Evolutionary conservation across 2,797 vertebrate genomes (phyloP).

Genomic region (Dermochelys coriacea): DNA sequence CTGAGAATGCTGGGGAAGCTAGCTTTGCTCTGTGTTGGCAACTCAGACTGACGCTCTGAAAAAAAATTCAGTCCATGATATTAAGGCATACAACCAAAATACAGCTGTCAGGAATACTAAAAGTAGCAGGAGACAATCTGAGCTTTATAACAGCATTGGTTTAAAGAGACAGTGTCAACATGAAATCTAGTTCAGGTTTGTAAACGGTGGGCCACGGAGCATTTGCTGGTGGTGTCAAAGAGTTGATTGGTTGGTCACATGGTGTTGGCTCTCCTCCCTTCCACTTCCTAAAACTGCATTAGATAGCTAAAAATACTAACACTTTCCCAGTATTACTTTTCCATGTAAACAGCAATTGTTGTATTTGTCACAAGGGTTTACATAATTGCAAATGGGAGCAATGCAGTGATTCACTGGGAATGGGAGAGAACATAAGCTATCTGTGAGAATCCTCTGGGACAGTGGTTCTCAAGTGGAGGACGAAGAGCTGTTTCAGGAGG

Average conservation of each 20-base stretch:
- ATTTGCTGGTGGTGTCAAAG: not conserved
- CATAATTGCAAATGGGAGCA: not conserved
- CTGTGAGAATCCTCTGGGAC: not conserved
- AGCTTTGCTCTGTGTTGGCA: slow-evolving; percentile 98
- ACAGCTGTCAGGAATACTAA: slow-evolving; percentile 39
- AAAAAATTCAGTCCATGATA: slow-evolving; percentile 26
- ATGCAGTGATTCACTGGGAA: not conserved
- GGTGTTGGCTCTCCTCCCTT: not conserved
- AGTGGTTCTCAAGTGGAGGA: too few relatives aligned
- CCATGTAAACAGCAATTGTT: not conserved
- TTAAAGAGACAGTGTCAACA: not conserved
- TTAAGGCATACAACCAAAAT: slow-evolving; percentile 61
- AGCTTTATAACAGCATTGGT: not conserved
- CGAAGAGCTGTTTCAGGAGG: too few relatives aligned
- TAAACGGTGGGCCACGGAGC: not conserved
- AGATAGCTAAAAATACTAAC: not conserved
- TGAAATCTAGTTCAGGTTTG: not conserved
- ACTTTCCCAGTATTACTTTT: not conserved
- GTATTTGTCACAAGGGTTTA: not conserved
- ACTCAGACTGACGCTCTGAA: slow-evolving; percentile 96
- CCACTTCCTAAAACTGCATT: not conserved
- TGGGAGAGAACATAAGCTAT: too few relatives aligned
- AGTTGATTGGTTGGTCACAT: not conserved
- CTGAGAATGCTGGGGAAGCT: slow-evolving; percentile 98
- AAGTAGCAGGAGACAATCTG: slow-evolving; percentile 12